Conservation (phyloP, 2,888 invertebrate species). For the Andrena marginata region DNA sequence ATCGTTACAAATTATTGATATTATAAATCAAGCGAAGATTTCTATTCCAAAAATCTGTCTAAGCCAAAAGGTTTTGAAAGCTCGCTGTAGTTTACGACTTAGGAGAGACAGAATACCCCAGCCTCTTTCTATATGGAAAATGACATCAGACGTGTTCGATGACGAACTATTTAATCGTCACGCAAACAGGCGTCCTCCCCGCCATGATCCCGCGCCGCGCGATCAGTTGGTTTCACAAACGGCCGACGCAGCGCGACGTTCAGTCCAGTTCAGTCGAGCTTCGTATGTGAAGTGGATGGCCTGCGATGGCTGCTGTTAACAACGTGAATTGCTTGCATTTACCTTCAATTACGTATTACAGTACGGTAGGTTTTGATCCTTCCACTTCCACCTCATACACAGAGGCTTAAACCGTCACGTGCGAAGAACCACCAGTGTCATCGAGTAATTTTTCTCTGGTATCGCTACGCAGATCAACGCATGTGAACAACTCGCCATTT, state of each 20-base stretch:
- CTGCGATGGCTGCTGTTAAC: slow-evolving; percentile 59
- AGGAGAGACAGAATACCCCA: neutral
- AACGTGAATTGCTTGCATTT: slow-evolving; percentile 22
- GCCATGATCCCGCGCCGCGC: neutral
- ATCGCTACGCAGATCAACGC: slow-evolving; percentile 57
- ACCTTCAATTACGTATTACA: slow-evolving; percentile 13
- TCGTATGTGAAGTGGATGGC: slow-evolving; percentile 37
- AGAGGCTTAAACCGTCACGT: neutral
- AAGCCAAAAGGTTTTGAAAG: neutral
- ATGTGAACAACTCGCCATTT: slow-evolving; percentile 55
- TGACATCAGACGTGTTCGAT: slow-evolving; percentile 14
- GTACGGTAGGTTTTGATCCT: slow-evolving; percentile 29
- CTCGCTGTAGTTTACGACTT: neutral
- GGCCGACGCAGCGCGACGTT: slow-evolving; percentile 47
- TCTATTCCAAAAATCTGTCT: neutral
- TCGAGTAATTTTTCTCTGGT: slow-evolving; percentile 12
- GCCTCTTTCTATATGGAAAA: neutral
- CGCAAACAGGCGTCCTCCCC: slow-evolving; percentile 9
- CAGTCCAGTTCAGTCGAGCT: slow-evolving; percentile 63
- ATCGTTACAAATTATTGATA: too few species aligned
- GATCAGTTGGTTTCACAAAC: slow-evolving; percentile 39
- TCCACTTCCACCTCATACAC: neutral
- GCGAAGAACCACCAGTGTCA: neutral
- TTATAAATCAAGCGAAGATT: neutral
- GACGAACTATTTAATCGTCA: neutral